A percentile compares a stretch with the other conserved stretches of the same genome.
These are phyloP conservation scores for Pithys albifrons DNA, from an alignment of 2,113 vertebrate species.

Conservation along the genomic window DNA sequence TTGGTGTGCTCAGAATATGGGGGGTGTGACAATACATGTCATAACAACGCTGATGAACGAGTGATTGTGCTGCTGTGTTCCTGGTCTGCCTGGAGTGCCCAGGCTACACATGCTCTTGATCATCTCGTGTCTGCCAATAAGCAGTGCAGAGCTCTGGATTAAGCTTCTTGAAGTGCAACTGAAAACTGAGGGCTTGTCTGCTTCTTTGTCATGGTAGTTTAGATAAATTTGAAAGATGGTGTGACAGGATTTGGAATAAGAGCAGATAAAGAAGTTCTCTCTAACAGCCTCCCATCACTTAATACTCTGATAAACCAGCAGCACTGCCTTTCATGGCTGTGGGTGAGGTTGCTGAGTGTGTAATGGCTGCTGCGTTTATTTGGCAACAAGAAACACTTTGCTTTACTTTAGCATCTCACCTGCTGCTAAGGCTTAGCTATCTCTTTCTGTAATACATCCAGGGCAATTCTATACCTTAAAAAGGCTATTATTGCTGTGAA, in stretches of 20 bases:
- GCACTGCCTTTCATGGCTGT: neutral
- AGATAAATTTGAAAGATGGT: conserved; percentile 50
- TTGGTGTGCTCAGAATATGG: neutral
- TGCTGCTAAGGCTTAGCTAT: neutral
- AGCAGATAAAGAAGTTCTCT: conserved; percentile 34
- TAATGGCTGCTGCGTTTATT: conserved; percentile 38
- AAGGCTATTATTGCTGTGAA: neutral
- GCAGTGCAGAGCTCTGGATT: neutral
- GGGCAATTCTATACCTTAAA: neutral
- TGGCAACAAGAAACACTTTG: conserved; percentile 11
- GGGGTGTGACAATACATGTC: neutral
- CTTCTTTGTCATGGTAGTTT: conserved; percentile 34
- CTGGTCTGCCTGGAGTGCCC: neutral
- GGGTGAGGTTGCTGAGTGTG: conserved; percentile 30
- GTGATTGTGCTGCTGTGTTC: neutral
- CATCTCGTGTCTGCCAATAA: neutral
- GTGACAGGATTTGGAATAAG: neutral
- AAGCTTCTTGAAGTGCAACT: neutral
- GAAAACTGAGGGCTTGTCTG: conserved; percentile 13
- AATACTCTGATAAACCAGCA: neutral
- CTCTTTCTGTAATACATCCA: neutral
- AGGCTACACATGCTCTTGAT: neutral
- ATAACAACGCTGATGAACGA: neutral
- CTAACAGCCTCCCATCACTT: conserved; percentile 5
- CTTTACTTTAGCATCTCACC: neutral